Evolutionary conservation across 2,113 vertebrate genomes (phyloP).

Genomic region (Neomonachus schauinslandi): DNA sequence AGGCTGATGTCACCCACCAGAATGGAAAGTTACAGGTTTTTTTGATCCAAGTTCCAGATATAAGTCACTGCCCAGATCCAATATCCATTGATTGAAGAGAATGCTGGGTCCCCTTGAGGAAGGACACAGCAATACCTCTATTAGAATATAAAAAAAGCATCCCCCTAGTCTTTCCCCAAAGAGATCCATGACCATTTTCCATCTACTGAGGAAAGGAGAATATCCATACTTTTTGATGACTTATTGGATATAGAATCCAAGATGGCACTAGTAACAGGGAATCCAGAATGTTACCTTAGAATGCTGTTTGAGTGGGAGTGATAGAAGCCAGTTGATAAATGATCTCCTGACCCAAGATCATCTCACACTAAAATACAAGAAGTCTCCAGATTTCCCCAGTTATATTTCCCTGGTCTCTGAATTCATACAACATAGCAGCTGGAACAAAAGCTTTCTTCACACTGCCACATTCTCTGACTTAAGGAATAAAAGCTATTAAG

Average conservation of each 20-base stretch:
- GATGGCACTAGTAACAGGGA: not conserved
- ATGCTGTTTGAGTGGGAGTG: not conserved
- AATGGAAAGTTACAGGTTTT: not conserved
- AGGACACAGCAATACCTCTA: not conserved
- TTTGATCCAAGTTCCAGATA: not conserved
- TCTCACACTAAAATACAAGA: not conserved
- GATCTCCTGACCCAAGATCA: not conserved
- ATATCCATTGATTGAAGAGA: slow-evolving; percentile 7
- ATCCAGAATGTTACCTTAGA: not conserved
- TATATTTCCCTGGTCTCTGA: not conserved
- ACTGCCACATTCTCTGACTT: not conserved
- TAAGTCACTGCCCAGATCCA: not conserved
- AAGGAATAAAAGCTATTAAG: not conserved
- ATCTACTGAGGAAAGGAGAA: not conserved
- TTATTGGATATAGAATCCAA: not conserved
- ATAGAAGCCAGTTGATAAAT: not conserved
- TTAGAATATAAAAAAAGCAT: not conserved
- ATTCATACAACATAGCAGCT: not conserved
- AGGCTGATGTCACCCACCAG: not conserved
- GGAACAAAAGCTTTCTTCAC: not conserved
- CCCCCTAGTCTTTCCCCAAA: not conserved
- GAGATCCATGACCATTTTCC: not conserved
- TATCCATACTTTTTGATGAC: not conserved
- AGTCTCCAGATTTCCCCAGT: not conserved
- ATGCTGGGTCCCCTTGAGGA: not conserved